These are phyloP conservation scores for Galaxias olidus DNA, from an alignment of 2,797 vertebrate species.

Conservation along the genomic window DNA sequence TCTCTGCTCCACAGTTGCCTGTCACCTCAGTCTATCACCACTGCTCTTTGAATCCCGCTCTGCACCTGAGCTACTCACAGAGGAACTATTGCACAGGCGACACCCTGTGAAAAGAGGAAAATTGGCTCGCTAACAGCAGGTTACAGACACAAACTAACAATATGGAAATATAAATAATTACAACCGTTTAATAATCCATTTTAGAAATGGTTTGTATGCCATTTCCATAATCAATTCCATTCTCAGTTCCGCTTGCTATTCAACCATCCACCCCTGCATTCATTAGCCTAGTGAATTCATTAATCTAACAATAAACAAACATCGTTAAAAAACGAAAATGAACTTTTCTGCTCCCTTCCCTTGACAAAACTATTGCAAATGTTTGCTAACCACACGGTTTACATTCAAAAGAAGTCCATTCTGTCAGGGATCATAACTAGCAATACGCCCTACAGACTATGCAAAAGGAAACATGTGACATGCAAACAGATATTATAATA, in stretches of 20 bases:
- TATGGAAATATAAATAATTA: no score
- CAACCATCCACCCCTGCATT: not conserved
- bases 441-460: constrained; percentile 24
- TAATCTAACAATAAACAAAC: not conserved
- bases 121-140: no score
- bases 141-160: no score
- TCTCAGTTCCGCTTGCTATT: not conserved
- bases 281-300: not conserved
- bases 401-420: constrained; percentile 24
- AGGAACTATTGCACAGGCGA: no score
- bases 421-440: constrained; percentile 19
- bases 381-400: constrained; percentile 2
- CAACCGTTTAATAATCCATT: no score
- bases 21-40: constrained; percentile 71
- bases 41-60: constrained; percentile 70
- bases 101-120: no score
- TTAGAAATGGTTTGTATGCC: no score
- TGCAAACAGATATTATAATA: constrained; percentile 42
- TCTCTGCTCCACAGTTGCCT: constrained; percentile 74
- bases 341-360: not conserved
- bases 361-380: constrained; percentile 23
- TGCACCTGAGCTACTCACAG: constrained; percentile 69
- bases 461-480: constrained; percentile 53
- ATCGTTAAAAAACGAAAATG: not conserved
- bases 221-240: no score